Evolutionary conservation across 2,113 vertebrate species (phyloP).

Genomic region (Gambusia affinis): DNA sequence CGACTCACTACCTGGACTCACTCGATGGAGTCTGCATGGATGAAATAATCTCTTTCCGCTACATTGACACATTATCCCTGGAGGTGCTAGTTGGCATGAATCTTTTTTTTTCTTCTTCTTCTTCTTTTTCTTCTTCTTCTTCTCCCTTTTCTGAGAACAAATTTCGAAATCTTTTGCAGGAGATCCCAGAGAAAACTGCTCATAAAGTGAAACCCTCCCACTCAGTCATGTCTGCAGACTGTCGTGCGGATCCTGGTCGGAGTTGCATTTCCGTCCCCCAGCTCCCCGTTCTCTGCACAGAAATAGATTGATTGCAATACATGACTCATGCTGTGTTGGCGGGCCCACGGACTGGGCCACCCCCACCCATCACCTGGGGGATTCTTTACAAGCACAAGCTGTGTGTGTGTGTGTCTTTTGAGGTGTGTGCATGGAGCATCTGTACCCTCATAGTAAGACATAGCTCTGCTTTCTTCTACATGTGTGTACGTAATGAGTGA

Average conservation of each 20-base stretch:
- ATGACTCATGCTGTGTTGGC: constrained; percentile 68
- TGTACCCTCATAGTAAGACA: not conserved
- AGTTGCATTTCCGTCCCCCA: constrained; percentile 41
- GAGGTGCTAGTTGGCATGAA: constrained; percentile 4
- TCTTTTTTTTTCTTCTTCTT: constrained; percentile 10
- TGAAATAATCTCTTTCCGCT: constrained; percentile 12
- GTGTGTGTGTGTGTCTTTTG: not conserved
- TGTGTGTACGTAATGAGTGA: constrained; percentile 8
- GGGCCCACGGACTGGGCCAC: constrained; percentile 30
- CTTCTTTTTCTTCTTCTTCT: too few relatives aligned
- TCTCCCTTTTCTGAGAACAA: constrained; percentile 2
- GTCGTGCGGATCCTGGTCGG: constrained; percentile 45
- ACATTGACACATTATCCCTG: constrained; percentile 14
- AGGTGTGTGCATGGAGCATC: constrained; percentile 3
- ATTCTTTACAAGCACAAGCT: constrained; percentile 54
- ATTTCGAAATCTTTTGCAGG: constrained; percentile 11
- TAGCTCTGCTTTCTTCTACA: constrained; percentile 4
- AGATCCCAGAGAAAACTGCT: constrained; percentile 27
- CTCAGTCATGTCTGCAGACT: constrained; percentile 40
- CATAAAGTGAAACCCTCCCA: constrained; percentile 32
- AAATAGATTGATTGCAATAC: constrained; percentile 61
- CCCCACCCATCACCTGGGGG: constrained; percentile 54
- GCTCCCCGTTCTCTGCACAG: constrained; percentile 44
- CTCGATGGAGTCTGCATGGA: constrained; percentile 4
- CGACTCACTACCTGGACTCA: not conserved